Evolutionary conservation across 1,140 invertebrate genomes (phyloP), one percentile per base, ranked within the genome.

Genomic region (Zaprionus camerounensis): DNA sequence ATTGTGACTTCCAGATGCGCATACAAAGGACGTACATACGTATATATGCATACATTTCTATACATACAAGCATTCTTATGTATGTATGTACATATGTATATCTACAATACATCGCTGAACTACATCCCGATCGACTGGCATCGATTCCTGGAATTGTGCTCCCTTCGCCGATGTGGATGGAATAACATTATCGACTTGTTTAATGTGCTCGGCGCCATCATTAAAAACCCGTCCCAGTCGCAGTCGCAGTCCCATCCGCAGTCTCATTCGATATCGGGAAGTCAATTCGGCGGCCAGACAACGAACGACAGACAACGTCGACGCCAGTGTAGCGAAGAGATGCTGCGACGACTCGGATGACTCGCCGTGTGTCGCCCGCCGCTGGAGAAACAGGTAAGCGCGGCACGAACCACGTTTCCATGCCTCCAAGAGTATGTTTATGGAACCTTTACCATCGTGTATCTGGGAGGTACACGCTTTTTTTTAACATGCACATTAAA

Each of bases 121-220:
- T 56, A 58, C 57, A 46, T 69, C 66, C 66, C 58, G 51, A 69
- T 67, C 78, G 68, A 74, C 66, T 65, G 73, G 38, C 34, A 58
- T 68, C 76, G 75, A 86, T 86, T 86, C 82, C 82, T 65, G 82
- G 82, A 86, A 86, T 86, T 79, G 76, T 86, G 79, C 80, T 86
- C 82, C 71, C 76, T 71, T 58, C 46, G 65, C 71, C 67, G 72
- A 86, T 85, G 82, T 78, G 82, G 78, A 85, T 76, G 71, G 82
- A 86, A 86, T 82, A 86, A 87, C 77, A 86, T 87, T 86, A 86
- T 82, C 83, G 83, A 82, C 80, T 86, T 86, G 83, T 86, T 82
- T 86, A 87, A 86, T 82, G 83, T 75, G 76, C 85, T 86, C 83
- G 83, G 83, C 83, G 83, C 83, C 83, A 86, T 86, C 83, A 86